Evolutionary conservation across 2,797 vertebrate genomes (phyloP), one percentile per base, ranked within the genome.

Genomic region (Platyrinchus mystaceus): DNA sequence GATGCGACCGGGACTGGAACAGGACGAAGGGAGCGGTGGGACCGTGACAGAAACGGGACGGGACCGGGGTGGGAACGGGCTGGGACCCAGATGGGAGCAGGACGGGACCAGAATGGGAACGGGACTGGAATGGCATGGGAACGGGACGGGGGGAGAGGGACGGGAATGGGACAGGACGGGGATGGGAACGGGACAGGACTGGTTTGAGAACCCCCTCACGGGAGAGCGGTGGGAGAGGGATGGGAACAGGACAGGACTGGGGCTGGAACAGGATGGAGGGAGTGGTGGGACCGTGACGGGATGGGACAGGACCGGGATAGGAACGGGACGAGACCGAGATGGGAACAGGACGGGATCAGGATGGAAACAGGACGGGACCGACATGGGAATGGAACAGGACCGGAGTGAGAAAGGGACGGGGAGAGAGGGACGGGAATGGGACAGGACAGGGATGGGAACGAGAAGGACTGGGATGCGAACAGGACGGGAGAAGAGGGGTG

Each of bases 371-470:
- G 34, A 59, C 22, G 21, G 10, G 18, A 41, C 4, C 3, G 12
- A 9, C 3, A 9, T 3, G 14, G 19, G 24, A n/a, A 4, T 9
- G 10, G 37, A 36, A 27, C 3, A 9, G 23, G 17, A 20, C 4
- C 17, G 9, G 28, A 41, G 18, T 10, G 3, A 2, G 7, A 5
- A 18, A 28, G 23, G 11, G 30, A 9, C 15, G 3, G 28, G 41
- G 13, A 28, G 9, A 63, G 26, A 13, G 14, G 9, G 34, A 34
- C 9, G 14, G 26, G 8, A 41, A 27, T 8, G 17, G 19, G 10
- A 4, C 2, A 11, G 30, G 21, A 64, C 20, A 5, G 14, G 19
- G 9, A 34, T 12, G 17, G 23, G 30, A 41, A 41, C 7, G 15
- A 16, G 15, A 41, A 7, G n/a, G 9, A 20, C 20, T 5, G 19